A percentile compares a stretch with the other conserved stretches of the same genome.
Conservation (phyloP, 2,797 vertebrate genomes). For the Limosa lapponica region DNA sequence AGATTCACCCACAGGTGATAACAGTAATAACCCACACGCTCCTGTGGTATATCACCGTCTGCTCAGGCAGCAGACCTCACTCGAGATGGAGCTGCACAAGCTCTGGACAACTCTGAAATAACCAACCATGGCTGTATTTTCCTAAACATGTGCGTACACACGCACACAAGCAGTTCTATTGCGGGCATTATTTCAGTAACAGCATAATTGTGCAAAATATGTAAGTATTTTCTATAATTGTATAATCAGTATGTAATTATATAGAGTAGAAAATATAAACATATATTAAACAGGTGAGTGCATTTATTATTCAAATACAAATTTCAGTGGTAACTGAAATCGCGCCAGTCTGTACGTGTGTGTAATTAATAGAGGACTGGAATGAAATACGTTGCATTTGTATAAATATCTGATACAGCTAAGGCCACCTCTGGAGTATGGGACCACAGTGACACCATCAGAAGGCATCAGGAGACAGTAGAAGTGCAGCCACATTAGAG, state of each 20-base stretch:
- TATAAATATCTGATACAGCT: background rate
- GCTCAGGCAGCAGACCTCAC: background rate
- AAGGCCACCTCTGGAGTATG: background rate
- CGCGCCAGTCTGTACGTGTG: background rate
- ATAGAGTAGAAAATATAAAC: slow-evolving; percentile 28
- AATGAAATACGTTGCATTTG: background rate
- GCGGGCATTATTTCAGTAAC: slow-evolving; percentile 24
- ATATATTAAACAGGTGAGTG: slow-evolving; percentile 60
- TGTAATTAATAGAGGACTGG: background rate
- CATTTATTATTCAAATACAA: slow-evolving; percentile 39
- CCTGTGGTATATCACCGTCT: fast-evolving
- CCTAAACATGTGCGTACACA: background rate
- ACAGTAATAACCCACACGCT: background rate
- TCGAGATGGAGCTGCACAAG: fast-evolving
- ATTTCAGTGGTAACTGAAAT: slow-evolving; percentile 38
- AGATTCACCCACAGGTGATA: background rate
- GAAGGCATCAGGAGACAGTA: background rate
- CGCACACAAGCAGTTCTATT: background rate
- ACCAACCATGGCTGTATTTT: background rate
- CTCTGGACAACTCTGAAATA: background rate
- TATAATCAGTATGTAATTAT: slow-evolving; percentile 59
- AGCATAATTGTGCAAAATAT: slow-evolving; percentile 42
- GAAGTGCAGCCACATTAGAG: background rate
- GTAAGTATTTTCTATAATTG: slow-evolving; percentile 42
- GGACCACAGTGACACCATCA: background rate